phyloP scores from a whole-genome alignment of 2,888 invertebrate genomes.

The Caradrina clavipalpis region DNA sequence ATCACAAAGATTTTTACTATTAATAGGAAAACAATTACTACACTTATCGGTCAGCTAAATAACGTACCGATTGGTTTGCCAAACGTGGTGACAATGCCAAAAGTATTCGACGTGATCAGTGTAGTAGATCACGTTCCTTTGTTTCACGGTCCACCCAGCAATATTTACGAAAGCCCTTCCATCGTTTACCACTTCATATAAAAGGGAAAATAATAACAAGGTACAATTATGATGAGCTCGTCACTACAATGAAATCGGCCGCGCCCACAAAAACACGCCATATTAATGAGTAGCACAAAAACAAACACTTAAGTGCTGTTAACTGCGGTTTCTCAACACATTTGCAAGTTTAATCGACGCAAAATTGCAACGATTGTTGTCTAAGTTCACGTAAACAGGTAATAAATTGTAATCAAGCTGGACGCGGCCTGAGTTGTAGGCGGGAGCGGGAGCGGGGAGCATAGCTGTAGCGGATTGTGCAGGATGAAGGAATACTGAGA shows the following conservation, averaged over 20 bases:
- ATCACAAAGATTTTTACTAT: no score
- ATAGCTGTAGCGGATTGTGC: neutral
- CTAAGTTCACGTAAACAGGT: slow-evolving; percentile 70
- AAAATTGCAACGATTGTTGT: slow-evolving; percentile 67
- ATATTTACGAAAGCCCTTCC: neutral
- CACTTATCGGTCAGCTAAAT: neutral
- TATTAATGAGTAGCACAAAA: slow-evolving; percentile 38
- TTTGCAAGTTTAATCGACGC: slow-evolving; percentile 70
- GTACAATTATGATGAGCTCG: slow-evolving; percentile 5
- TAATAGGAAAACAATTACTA: no score
- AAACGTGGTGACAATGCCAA: neutral
- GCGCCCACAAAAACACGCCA: slow-evolving; percentile 37
- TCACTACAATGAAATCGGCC: slow-evolving; percentile 29
- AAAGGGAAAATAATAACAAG: slow-evolving; percentile 18
- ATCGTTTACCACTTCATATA: neutral
- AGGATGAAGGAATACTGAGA: no score
- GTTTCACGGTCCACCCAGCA: neutral
- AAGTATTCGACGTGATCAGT: neutral
- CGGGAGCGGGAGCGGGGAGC: slow-evolving; percentile 15
- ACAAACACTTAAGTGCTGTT: slow-evolving; percentile 42
- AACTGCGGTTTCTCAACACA: slow-evolving; percentile 63
- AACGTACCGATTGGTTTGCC: neutral
- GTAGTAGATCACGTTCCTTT: neutral
- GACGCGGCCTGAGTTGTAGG: slow-evolving; percentile 3
- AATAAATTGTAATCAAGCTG: slow-evolving; percentile 69